Evolutionary conservation across 1,140 invertebrate species (phyloP).

Genomic region (Pectinophora gossypiella): DNA sequence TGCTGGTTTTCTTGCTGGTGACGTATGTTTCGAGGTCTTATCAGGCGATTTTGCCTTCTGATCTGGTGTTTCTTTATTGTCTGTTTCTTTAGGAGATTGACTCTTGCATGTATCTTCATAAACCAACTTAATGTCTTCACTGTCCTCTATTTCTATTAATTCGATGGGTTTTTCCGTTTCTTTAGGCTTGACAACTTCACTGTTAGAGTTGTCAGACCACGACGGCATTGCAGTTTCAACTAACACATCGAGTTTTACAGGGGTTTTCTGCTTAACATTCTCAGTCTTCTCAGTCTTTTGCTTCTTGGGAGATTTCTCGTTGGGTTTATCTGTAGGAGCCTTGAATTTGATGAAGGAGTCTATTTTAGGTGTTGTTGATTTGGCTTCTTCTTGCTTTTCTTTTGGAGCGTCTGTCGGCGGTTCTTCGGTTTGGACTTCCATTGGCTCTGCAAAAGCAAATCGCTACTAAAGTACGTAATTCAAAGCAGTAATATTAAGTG

Average conservation of each 20-base stretch:
- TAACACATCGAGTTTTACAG: slow-evolving; percentile 58
- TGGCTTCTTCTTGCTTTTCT: slow-evolving; percentile 34
- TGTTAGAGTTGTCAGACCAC: slow-evolving; percentile 73
- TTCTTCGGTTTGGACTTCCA: slow-evolving; percentile 48
- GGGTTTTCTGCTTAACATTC: slow-evolving; percentile 40
- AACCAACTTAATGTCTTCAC: slow-evolving; percentile 81
- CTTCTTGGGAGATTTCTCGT: slow-evolving; percentile 33
- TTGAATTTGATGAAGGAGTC: slow-evolving; percentile 64
- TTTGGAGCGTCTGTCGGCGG: slow-evolving; percentile 25
- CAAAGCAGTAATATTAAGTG: no score
- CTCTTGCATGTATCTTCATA: slow-evolving; percentile 75
- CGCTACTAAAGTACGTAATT: no score
- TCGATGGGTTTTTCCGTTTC: slow-evolving; percentile 21
- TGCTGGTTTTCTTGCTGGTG: slow-evolving; percentile 12
- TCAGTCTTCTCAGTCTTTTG: slow-evolving; percentile 40
- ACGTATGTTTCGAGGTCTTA: slow-evolving; percentile 2
- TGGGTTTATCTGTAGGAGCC: slow-evolving; percentile 37
- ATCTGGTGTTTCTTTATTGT: slow-evolving; percentile 18
- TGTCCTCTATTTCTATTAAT: slow-evolving; percentile 65
- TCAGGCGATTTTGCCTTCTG: slow-evolving; percentile 10
- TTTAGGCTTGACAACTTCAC: slow-evolving; percentile 47
- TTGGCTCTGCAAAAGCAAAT: slow-evolving; percentile 45
- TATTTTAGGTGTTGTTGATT: slow-evolving; percentile 36
- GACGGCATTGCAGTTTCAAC: slow-evolving; percentile 76
- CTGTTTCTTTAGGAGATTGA: slow-evolving; percentile 17